phyloP scores from a whole-genome alignment of 2,888 invertebrate species.

The Ophion ellenae region DNA sequence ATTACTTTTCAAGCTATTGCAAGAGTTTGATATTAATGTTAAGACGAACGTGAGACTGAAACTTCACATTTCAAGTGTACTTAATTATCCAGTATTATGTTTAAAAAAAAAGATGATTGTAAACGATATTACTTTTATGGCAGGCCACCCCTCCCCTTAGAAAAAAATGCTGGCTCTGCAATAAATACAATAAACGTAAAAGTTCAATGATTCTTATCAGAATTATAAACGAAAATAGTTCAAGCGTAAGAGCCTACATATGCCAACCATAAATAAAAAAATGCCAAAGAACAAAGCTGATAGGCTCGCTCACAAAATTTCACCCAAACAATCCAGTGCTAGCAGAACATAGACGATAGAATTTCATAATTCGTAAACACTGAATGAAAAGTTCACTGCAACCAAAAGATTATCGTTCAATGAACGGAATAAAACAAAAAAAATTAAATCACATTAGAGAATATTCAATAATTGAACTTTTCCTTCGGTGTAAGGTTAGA shows the following conservation, averaged over 20 bases:
- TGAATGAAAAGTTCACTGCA: slow-evolving; percentile 27
- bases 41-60: too few relatives aligned
- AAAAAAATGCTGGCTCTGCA: background rate
- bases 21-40: too few relatives aligned
- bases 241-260: background rate
- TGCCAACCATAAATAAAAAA: too few relatives aligned
- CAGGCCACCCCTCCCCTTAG: too few relatives aligned
- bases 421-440: background rate
- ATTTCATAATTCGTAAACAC: background rate
- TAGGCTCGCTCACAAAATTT: background rate
- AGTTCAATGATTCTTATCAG: background rate
- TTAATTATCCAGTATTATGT: too few relatives aligned
- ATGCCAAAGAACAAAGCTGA: background rate
- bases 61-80: too few relatives aligned
- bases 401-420: background rate
- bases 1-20: too few relatives aligned
- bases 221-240: background rate
- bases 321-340: background rate
- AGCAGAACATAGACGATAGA: slow-evolving; percentile 5
- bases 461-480: slow-evolving; percentile 12
- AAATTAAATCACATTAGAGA: background rate
- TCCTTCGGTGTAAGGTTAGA: slow-evolving; percentile 52
- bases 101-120: too few relatives aligned
- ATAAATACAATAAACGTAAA: background rate
- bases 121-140: too few relatives aligned